These are phyloP conservation scores for Caenorhabditis sp. DNA, from an alignment of 2,888 invertebrate genomes.

Conservation along the genomic window DNA sequence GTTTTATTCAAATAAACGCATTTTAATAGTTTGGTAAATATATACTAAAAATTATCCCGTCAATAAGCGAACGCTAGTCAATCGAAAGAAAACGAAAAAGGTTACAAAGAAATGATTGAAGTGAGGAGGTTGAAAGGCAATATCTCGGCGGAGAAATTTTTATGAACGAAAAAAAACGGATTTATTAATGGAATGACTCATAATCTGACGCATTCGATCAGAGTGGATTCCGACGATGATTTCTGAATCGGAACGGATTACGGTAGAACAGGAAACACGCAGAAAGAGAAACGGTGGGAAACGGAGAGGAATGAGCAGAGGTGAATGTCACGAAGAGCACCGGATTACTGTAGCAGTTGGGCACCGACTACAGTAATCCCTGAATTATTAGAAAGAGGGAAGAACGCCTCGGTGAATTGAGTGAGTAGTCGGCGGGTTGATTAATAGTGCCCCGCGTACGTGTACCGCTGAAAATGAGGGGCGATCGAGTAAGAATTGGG, in stretches of 20 bases:
- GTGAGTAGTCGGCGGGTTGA: conserved; percentile 14
- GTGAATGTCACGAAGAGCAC: conserved; percentile 37
- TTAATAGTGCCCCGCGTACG: conserved; percentile 69
- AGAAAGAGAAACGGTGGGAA: conserved; percentile 14
- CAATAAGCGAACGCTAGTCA: conserved; percentile 42
- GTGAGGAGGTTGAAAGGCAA: conserved; percentile 33
- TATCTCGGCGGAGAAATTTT: conserved; percentile 25
- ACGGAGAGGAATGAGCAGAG: conserved; percentile 47
- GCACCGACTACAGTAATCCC: too few relatives aligned
- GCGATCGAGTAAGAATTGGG: background rate
- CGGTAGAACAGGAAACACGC: background rate
- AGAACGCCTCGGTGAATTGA: background rate
- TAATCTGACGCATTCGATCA: conserved; percentile 58
- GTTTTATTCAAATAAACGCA: conserved; percentile 20
- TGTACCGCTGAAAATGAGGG: conserved; percentile 62
- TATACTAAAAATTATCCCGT: conserved; percentile 25
- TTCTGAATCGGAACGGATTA: conserved; percentile 35
- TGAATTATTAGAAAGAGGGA: conserved; percentile 8
- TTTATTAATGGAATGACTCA: conserved; percentile 38
- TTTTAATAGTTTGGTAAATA: conserved; percentile 5
- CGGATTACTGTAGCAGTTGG: too few relatives aligned
- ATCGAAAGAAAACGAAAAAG: conserved; percentile 7
- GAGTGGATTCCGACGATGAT: conserved; percentile 55
- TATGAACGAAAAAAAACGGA: background rate
- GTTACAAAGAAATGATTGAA: background rate